Evolutionary conservation across 2,797 vertebrate species (phyloP).

Genomic region (Syncerus caffer): DNA sequence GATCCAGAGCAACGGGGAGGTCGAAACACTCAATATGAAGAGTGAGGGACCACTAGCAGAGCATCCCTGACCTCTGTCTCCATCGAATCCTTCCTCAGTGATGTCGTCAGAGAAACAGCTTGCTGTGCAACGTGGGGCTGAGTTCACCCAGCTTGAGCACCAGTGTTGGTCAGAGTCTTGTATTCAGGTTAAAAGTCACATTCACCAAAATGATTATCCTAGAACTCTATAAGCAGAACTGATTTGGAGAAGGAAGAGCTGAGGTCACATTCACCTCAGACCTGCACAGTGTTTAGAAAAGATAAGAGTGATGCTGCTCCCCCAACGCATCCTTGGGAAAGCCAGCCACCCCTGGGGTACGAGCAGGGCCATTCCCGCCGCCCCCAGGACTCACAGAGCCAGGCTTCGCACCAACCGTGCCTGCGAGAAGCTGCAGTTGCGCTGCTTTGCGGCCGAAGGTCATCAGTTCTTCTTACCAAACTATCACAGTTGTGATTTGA

Average conservation of each 20-base stretch:
- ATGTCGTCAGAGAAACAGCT: not conserved
- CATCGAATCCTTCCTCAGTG: not conserved
- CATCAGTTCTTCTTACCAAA: slow-evolving; percentile 48
- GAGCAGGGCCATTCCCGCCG: not conserved
- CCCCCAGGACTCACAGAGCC: not conserved
- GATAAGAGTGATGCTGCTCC: slow-evolving; percentile 6
- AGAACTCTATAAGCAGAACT: not conserved
- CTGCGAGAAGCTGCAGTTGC: not conserved
- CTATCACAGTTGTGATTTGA: not conserved
- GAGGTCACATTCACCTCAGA: slow-evolving; percentile 48
- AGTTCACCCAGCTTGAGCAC: not conserved
- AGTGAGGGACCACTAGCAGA: not conserved
- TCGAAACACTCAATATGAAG: not conserved
- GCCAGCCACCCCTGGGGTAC: not conserved
- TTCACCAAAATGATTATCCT: not conserved
- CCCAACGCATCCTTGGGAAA: not conserved
- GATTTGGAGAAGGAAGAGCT: not conserved
- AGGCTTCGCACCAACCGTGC: not conserved
- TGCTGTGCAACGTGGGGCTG: not conserved
- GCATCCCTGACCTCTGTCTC: not conserved
- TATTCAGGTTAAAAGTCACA: not conserved
- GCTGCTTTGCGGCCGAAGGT: slow-evolving; percentile 29
- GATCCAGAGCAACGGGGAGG: not conserved
- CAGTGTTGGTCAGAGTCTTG: not conserved
- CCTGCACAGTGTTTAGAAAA: slow-evolving; percentile 49